Base-by-base conservation (phyloP, 2,888 invertebrate species). In the Galerucella nymphaeae region DNA sequence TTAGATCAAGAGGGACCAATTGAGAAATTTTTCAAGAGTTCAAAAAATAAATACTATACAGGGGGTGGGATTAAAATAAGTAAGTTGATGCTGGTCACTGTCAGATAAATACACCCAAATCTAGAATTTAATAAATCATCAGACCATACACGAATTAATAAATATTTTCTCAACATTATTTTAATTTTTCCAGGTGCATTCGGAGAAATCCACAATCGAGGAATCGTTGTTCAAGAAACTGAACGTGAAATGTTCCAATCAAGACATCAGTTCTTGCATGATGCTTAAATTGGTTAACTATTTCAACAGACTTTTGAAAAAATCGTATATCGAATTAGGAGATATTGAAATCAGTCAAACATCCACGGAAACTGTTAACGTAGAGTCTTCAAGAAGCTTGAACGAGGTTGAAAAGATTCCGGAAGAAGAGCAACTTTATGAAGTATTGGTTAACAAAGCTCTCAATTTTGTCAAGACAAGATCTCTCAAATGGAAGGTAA, bases 251-350 rank as follows among this genome's bases (percentile, higher is more conserved):
- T 95, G 95, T 83, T 90, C 91, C 5, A 91, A 93, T 78, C 90
- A 92, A 68, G 95, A 95, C 81, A 90, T 93, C 61, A 93, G 93
- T 50, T 93, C 95, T 10, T 95, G 95, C 84, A 92, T 94, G 83
- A 94, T 95, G 89, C 88, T 94, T 20, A 95, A 95, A 85, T 86
- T 95, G 79, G 92, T 95, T 53, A 92, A 93, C 18, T 95, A 94
- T 84, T 93, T 95, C 87, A 95, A 95, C 87, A 89, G 92, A 76
- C 90, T 94, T 86, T 88, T 95, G 82, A 92, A 94, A 84, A 95
- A 94, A 78, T 92, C 94, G 0, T 91, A 93, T 66, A 90, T 95
- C 82, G 93, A 94, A 81, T 87, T 95, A 61, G 92, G 92, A 61
- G 93, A 93, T 80, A 87, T 95, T 73, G 92, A 94, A 87, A 92